Conservation (phyloP, 2,888 invertebrate genomes). For the Sminthurides aquaticus region DNA sequence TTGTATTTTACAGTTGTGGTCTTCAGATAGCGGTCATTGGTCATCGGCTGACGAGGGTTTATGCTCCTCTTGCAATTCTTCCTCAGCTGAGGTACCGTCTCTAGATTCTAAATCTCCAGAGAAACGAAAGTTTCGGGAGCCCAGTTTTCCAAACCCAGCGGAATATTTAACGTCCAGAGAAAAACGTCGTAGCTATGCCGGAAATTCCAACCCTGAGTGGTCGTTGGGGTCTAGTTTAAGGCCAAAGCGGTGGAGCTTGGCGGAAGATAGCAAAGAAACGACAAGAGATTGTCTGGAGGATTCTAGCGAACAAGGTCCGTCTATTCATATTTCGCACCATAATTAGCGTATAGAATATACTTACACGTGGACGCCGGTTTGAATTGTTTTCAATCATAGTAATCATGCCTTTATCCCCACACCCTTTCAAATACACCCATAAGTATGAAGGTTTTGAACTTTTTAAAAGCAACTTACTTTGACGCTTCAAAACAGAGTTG, state of each 20-base stretch:
- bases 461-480: too few relatives aligned
- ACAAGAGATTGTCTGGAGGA: slow-evolving; percentile 3
- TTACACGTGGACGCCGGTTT: too few relatives aligned
- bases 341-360: slow-evolving; percentile 11
- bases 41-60: slow-evolving; percentile 34
- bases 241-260: slow-evolving; percentile 35
- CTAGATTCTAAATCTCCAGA: slow-evolving; percentile 28
- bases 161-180: slow-evolving; percentile 9
- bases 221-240: slow-evolving; percentile 12
- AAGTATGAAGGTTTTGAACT: too few relatives aligned
- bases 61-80: slow-evolving; percentile 25
- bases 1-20: slow-evolving; percentile 30
- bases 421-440: too few relatives aligned
- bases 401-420: too few relatives aligned
- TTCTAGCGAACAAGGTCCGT: slow-evolving; percentile 29
- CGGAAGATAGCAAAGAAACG: slow-evolving; percentile 24
- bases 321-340: slow-evolving; percentile 33
- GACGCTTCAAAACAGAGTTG: too few relatives aligned
- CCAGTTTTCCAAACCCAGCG: not conserved
- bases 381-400: too few relatives aligned
- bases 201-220: slow-evolving; percentile 9
- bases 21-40: slow-evolving; percentile 38
- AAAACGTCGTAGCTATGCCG: slow-evolving; percentile 33
- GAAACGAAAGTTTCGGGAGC: slow-evolving; percentile 31
- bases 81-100: slow-evolving; percentile 28